These are phyloP conservation scores for Nudaria mundana DNA, from an alignment of 2,888 invertebrate genomes.

Conservation along the genomic window DNA sequence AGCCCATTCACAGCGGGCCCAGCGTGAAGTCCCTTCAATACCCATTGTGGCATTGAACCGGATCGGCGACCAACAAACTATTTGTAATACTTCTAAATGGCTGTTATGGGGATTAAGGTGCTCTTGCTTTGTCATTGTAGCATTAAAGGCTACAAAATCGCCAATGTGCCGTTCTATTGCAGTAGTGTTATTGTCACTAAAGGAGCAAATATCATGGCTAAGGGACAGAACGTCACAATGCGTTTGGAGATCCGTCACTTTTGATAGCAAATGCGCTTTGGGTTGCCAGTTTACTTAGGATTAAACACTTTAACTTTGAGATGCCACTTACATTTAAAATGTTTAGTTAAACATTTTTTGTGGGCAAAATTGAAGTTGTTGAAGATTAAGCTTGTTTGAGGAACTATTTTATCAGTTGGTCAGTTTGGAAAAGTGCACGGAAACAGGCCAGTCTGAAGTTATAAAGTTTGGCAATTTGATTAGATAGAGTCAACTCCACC, in stretches of 20 bases:
- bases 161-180: constrained; percentile 42
- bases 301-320: constrained; percentile 57
- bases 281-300: constrained; percentile 60
- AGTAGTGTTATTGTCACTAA: constrained; percentile 34
- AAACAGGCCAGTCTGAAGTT: too few relatives aligned
- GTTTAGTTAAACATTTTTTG: constrained; percentile 34
- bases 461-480: too few relatives aligned
- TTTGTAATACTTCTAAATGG: constrained; percentile 77
- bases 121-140: constrained; percentile 62
- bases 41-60: constrained; percentile 66
- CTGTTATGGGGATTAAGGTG: constrained; percentile 76
- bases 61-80: constrained; percentile 65
- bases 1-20: constrained; percentile 71
- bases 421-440: too few relatives aligned
- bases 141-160: constrained; percentile 49
- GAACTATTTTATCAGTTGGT: too few relatives aligned
- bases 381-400: too few relatives aligned
- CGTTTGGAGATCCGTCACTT: constrained; percentile 69
- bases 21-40: constrained; percentile 76
- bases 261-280: constrained; percentile 56
- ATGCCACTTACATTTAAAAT: constrained; percentile 46
- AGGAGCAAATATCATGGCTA: constrained; percentile 45
- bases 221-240: constrained; percentile 49
- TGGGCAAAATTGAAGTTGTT: too few relatives aligned
- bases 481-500: too few relatives aligned